Evolutionary conservation across 2,888 invertebrate genomes (phyloP).

Genomic region (Eupithecia insigniata): DNA sequence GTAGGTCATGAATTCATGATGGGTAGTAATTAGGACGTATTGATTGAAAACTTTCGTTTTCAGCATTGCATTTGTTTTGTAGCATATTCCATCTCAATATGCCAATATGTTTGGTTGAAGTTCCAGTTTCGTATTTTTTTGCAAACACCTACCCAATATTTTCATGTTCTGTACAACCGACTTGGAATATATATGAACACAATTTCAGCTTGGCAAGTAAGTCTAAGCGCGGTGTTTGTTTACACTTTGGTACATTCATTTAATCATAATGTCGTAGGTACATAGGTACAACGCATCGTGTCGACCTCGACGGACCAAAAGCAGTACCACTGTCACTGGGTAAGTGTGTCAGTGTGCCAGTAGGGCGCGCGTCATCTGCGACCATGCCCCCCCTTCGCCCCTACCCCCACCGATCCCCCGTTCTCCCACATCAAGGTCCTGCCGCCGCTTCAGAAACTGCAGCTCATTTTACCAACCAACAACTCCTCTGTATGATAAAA

Average conservation of each 20-base stretch:
- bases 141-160: not conserved
- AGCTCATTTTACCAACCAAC: constrained; percentile 59
- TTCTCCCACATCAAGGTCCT: constrained; percentile 76
- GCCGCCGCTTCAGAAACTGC: constrained; percentile 62
- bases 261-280: constrained; percentile 43
- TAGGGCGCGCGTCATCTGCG: constrained; percentile 83
- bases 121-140: not conserved
- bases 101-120: not conserved
- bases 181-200: not conserved
- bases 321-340: constrained; percentile 84
- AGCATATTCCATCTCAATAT: not conserved
- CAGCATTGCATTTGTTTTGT: not conserved
- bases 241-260: constrained; percentile 56
- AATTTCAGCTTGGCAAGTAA: no score
- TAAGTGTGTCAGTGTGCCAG: constrained; percentile 84
- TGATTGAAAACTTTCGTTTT: not conserved
- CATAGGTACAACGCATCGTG: constrained; percentile 74
- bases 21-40: not conserved
- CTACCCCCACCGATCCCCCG: constrained; percentile 56
- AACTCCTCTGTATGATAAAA: constrained; percentile 21
- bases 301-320: constrained; percentile 81
- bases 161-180: not conserved
- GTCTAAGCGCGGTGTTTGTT: constrained; percentile 27
- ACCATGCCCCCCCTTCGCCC: constrained; percentile 62
- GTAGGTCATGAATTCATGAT: not conserved